These are phyloP conservation scores for Quiscalus mexicanus DNA, from an alignment of 2,113 vertebrate genomes.

Conservation along the genomic window DNA sequence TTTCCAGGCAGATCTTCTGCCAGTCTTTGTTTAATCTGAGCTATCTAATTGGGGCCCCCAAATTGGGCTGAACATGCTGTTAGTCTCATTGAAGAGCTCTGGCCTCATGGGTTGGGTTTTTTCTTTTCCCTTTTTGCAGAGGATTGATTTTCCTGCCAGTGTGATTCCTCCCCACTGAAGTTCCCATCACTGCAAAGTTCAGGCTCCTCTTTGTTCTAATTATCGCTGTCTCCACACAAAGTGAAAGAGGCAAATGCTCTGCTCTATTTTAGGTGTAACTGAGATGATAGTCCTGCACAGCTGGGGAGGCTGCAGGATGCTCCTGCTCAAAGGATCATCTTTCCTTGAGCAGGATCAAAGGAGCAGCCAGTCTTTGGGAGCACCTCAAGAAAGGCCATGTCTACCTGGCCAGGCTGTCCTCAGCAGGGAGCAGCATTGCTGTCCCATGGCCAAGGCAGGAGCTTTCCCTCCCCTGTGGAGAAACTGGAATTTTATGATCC, in stretches of 20 bases:
- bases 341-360: neutral
- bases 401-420: neutral
- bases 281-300: conserved; percentile 25
- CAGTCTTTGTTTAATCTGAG: conserved; percentile 1
- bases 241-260: neutral
- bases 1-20: neutral
- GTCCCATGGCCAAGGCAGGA: neutral
- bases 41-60: conserved; percentile 12
- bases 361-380: neutral
- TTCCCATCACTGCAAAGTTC: neutral
- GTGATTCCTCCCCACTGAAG: conserved; percentile 16
- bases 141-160: conserved; percentile 53
- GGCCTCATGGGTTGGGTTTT: neutral
- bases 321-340: neutral
- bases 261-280: conserved; percentile 48
- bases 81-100: neutral
- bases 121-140: neutral
- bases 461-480: neutral
- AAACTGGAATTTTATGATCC: neutral
- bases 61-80: neutral
- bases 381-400: neutral
- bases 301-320: conserved; percentile 31
- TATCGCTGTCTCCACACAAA: conserved; percentile 14
- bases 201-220: conserved; percentile 58
- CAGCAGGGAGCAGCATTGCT: neutral